These are phyloP conservation scores for Aphrophora alni DNA, from an alignment of 2,888 invertebrate genomes.

Conservation along the genomic window DNA sequence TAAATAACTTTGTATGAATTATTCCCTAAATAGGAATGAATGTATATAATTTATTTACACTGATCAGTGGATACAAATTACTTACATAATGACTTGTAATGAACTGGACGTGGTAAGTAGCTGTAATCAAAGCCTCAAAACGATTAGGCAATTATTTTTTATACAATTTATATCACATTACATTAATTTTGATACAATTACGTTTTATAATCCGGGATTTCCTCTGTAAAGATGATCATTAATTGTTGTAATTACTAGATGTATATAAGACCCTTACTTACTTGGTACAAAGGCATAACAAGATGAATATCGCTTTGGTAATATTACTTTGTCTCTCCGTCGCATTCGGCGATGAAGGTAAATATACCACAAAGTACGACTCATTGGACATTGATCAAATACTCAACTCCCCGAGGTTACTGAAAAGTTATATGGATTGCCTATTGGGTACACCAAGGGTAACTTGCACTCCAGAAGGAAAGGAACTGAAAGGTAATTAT, in stretches of 20 bases:
- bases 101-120: too few relatives aligned
- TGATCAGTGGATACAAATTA: too few relatives aligned
- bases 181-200: neutral
- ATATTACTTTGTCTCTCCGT: too few relatives aligned
- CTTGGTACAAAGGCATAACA: too few relatives aligned
- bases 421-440: neutral
- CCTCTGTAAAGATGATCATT: neutral
- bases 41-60: too few relatives aligned
- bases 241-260: neutral
- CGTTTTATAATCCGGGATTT: neutral
- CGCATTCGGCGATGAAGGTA: neutral
- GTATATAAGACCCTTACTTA: neutral
- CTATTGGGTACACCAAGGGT: neutral
- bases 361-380: neutral
- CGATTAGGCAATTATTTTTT: too few relatives aligned
- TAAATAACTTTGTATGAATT: too few relatives aligned
- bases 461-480: neutral
- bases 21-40: too few relatives aligned
- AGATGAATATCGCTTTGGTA: too few relatives aligned
- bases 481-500: neutral
- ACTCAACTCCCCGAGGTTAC: neutral
- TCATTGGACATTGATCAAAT: neutral
- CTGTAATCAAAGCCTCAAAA: too few relatives aligned
- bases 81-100: too few relatives aligned
- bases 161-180: too few relatives aligned